These are phyloP conservation scores for Ceratosolen fusciceps DNA, from an alignment of 1,140 invertebrate genomes.

Conservation along the genomic window DNA sequence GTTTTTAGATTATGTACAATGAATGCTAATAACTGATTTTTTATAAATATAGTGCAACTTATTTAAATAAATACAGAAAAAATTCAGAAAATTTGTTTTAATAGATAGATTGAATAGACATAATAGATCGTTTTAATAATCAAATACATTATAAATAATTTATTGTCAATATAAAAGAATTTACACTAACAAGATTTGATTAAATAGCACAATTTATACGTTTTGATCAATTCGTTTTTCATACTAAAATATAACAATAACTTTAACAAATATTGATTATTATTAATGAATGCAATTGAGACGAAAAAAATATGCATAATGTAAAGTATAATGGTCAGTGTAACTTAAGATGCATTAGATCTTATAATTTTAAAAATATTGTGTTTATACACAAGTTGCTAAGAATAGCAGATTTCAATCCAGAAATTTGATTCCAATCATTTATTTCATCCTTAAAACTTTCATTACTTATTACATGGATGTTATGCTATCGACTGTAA, in stretches of 20 bases:
- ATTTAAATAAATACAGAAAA: too few relatives aligned
- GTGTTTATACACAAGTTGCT: background rate
- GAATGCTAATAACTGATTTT: too few relatives aligned
- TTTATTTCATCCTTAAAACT: slow-evolving; percentile 23
- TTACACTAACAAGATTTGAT: too few relatives aligned
- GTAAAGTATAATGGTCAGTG: slow-evolving; percentile 12
- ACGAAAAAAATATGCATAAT: background rate
- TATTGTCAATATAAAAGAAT: too few relatives aligned
- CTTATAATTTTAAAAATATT: slow-evolving; percentile 32
- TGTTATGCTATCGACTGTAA: slow-evolving; percentile 10
- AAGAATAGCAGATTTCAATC: slow-evolving; percentile 32
- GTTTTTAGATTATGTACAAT: too few relatives aligned
- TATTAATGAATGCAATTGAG: background rate
- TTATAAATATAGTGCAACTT: too few relatives aligned
- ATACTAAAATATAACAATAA: background rate
- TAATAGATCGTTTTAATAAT: too few relatives aligned
- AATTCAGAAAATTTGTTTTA: too few relatives aligned
- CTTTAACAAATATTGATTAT: background rate
- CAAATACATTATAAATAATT: too few relatives aligned
- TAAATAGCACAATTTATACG: too few relatives aligned
- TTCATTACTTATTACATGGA: slow-evolving; percentile 9
- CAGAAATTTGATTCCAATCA: slow-evolving; percentile 33
- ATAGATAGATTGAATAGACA: too few relatives aligned
- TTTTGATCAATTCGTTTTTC: background rate
- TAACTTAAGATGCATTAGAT: slow-evolving; percentile 3